These are phyloP conservation scores for Arge pagana DNA, from an alignment of 2,888 invertebrate genomes.

Conservation along the genomic window DNA sequence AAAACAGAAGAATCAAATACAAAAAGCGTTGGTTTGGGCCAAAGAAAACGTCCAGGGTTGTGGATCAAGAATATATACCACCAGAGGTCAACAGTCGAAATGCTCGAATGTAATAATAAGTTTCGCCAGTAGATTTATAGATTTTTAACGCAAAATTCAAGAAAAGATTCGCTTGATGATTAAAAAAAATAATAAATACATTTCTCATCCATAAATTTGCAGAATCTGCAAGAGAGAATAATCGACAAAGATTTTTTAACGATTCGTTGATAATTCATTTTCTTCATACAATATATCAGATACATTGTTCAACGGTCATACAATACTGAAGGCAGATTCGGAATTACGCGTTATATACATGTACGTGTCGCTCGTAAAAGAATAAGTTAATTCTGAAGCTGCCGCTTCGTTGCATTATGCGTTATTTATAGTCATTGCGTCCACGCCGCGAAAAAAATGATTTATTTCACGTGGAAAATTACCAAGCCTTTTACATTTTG, in stretches of 20 bases:
- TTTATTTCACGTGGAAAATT: background rate
- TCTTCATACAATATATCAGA: conserved; percentile 7
- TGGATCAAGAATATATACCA: conserved; percentile 72
- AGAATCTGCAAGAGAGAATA: too few species aligned
- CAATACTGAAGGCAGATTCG: conserved; percentile 6
- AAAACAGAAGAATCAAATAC: conserved; percentile 60
- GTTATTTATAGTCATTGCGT: conserved; percentile 7
- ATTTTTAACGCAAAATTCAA: too few species aligned
- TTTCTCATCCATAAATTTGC: too few species aligned
- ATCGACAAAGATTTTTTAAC: background rate
- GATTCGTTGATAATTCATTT: background rate
- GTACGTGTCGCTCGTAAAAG: background rate
- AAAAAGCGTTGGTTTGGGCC: conserved; percentile 56
- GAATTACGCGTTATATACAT: background rate
- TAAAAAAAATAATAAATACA: too few species aligned
- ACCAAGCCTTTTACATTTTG: conserved; percentile 14
- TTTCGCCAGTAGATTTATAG: too few species aligned
- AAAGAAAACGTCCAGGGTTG: conserved; percentile 59
- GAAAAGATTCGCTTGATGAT: too few species aligned
- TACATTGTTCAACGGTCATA: conserved; percentile 17
- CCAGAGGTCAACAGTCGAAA: conserved; percentile 64
- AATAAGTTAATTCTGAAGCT: background rate
- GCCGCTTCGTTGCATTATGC: background rate
- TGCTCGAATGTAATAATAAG: background rate
- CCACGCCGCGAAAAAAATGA: background rate